phyloP scores from a whole-genome alignment of 2,888 invertebrate genomes.

The Machimus rusticus region DNA sequence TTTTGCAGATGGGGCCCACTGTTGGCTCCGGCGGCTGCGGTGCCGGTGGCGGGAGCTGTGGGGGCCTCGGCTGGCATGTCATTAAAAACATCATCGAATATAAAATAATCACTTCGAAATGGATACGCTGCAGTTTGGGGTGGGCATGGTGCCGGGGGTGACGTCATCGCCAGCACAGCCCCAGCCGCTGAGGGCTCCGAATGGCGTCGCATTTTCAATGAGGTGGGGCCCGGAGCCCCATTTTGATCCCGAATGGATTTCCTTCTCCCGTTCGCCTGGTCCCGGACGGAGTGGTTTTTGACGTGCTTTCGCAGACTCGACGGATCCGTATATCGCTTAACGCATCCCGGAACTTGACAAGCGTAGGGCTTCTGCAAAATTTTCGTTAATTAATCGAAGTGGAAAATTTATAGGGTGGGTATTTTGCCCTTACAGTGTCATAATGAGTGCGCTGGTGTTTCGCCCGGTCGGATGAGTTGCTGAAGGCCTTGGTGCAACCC shows the following conservation, averaged over 20 bases:
- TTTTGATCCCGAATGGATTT: constrained; percentile 47
- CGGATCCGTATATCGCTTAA: constrained; percentile 92
- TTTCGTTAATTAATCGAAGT: constrained; percentile 39
- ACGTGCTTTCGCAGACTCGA: constrained; percentile 92
- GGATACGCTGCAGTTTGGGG: constrained; percentile 44
- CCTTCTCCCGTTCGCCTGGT: constrained; percentile 49
- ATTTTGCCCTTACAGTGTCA: constrained; percentile 78
- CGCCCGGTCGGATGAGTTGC: constrained; percentile 97
- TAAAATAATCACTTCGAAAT: constrained; percentile 43
- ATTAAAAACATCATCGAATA: constrained; percentile 50
- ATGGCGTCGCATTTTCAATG: constrained; percentile 54
- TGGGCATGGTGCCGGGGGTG: constrained; percentile 26
- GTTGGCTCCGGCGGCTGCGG: constrained; percentile 6
- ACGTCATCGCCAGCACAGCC: constrained; percentile 45
- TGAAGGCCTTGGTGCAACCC: constrained; percentile 94
- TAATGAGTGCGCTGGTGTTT: constrained; percentile 99
- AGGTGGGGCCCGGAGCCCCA: constrained; percentile 37
- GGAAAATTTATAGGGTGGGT: neutral
- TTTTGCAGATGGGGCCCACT: constrained; percentile 34
- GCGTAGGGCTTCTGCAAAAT: constrained; percentile 84
- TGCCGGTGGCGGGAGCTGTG: neutral
- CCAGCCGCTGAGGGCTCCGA: constrained; percentile 56
- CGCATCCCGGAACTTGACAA: constrained; percentile 86
- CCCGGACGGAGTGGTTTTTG: constrained; percentile 73
- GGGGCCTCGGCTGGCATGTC: constrained; percentile 33